Evolutionary conservation across 23 tunicate genomes (phyloP).

Genomic region (Phallusia fumigata): DNA sequence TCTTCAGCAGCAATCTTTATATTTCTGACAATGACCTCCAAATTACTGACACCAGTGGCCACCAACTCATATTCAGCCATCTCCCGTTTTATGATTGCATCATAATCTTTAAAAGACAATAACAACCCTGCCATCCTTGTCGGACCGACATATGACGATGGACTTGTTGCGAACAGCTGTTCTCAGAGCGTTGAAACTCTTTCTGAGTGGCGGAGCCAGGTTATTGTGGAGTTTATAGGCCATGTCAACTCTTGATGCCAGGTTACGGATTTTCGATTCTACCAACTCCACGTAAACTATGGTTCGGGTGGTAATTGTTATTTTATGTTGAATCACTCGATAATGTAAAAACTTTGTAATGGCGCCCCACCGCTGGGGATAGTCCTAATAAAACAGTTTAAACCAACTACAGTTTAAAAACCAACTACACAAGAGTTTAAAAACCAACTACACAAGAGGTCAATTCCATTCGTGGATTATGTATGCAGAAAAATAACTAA

Average conservation of each 20-base stretch:
- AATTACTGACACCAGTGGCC: background rate
- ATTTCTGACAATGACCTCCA: background rate
- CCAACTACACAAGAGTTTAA: too few species aligned
- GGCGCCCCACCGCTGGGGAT: too few species aligned
- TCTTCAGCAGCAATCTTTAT: background rate
- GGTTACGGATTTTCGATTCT: background rate
- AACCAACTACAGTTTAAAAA: too few species aligned
- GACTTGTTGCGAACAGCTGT: background rate
- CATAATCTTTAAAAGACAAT: background rate
- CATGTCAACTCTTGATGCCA: background rate
- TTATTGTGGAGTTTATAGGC: background rate
- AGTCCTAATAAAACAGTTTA: too few species aligned
- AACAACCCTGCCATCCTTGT: background rate
- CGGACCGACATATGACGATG: background rate
- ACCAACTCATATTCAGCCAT: background rate
- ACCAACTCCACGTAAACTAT: background rate
- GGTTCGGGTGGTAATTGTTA: too few species aligned
- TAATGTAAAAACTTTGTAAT: too few species aligned
- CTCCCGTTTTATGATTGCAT: background rate
- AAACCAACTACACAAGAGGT: too few species aligned
- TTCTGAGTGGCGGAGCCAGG: background rate
- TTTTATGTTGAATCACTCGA: too few species aligned
- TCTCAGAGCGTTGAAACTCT: background rate
- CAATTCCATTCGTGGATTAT: too few species aligned
- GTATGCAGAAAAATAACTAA: too few species aligned